Evolutionary conservation across 1,140 invertebrate genomes (phyloP).

Genomic region (Calliphora vicina): DNA sequence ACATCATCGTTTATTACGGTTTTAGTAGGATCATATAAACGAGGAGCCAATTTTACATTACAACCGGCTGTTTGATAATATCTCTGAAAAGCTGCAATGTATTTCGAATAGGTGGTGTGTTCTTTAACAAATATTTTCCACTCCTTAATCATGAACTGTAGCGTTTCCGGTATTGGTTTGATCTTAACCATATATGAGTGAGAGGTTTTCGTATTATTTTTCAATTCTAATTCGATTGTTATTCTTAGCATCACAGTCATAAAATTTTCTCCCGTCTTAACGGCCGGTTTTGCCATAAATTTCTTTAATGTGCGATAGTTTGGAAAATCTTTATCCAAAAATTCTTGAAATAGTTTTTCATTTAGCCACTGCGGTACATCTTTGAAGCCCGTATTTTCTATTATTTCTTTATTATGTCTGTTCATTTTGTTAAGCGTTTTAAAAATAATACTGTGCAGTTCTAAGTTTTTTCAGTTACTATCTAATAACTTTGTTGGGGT

Average conservation of each 20-base stretch:
- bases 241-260: slow-evolving; percentile 47
- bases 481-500: background rate
- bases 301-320: slow-evolving; percentile 43
- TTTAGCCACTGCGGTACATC: slow-evolving; percentile 30
- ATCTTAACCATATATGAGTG: slow-evolving; percentile 48
- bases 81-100: slow-evolving; percentile 50
- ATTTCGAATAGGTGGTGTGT: slow-evolving; percentile 44
- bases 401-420: background rate
- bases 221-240: slow-evolving; percentile 41
- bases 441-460: background rate
- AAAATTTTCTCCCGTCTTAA: slow-evolving; percentile 52
- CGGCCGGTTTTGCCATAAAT: slow-evolving; percentile 42
- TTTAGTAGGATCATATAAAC: slow-evolving; percentile 42
- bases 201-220: slow-evolving; percentile 40
- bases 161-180: slow-evolving; percentile 40
- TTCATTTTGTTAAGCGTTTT: background rate
- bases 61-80: slow-evolving; percentile 53
- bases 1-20: slow-evolving; percentile 36
- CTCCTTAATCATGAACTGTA: slow-evolving; percentile 43
- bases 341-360: slow-evolving; percentile 34
- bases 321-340: slow-evolving; percentile 43
- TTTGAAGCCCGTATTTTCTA: background rate
- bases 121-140: slow-evolving; percentile 56
- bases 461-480: background rate
- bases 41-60: slow-evolving; percentile 45